Percentiles rank a stretch among this genome's conserved stretches.
These are phyloP conservation scores for Rachycentron canadum DNA, from an alignment of 2,797 vertebrate genomes.

Conservation along the genomic window DNA sequence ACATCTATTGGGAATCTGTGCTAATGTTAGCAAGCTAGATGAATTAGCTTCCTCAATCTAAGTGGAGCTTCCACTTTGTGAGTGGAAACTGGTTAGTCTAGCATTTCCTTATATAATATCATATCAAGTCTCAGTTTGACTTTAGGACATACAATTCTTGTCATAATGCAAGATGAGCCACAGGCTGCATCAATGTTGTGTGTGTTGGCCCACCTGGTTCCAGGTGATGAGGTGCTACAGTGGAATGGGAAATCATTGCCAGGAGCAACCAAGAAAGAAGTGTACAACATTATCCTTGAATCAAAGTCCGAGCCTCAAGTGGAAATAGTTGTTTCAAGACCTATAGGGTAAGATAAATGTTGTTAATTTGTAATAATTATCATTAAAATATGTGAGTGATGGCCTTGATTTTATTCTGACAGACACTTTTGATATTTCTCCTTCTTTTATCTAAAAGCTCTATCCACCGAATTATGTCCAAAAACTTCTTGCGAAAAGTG, in stretches of 20 bases:
- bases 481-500: constrained; percentile 92
- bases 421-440: constrained; percentile 73
- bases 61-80: neutral
- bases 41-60: neutral
- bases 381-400: constrained; percentile 9
- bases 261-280: constrained; percentile 99
- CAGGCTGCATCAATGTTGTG: constrained; percentile 35
- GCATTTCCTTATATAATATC: neutral
- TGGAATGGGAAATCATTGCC: constrained; percentile 98
- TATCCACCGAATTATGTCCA: constrained; percentile 88
- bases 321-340: constrained; percentile 98
- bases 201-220: constrained; percentile 75
- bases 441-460: constrained; percentile 84
- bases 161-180: neutral
- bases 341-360: constrained; percentile 92
- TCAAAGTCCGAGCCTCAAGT: constrained; percentile 99
- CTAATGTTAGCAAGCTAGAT: neutral
- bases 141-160: neutral
- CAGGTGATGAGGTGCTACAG: constrained; percentile 98
- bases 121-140: neutral
- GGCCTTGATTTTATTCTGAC: constrained; percentile 49
- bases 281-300: constrained; percentile 99
- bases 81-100: neutral
- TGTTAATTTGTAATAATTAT: neutral
- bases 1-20: neutral